Conservation (phyloP, 2,888 invertebrate genomes). For the Exephanes ischioxanthus region DNA sequence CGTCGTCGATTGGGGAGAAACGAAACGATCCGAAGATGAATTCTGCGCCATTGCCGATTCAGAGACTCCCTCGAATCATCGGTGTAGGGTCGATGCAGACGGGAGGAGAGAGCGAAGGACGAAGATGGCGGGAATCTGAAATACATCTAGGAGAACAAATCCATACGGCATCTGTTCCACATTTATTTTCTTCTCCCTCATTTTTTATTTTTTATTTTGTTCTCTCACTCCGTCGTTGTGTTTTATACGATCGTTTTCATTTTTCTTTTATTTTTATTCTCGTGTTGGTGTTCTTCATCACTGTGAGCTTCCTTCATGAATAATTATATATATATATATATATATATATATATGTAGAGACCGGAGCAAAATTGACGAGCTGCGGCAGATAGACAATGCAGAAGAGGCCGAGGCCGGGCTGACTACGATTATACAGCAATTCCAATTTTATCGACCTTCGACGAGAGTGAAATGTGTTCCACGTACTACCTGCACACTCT, state of each 20-base stretch:
- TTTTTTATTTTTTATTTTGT: neutral
- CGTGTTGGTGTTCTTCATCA: neutral
- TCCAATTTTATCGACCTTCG: constrained; percentile 37
- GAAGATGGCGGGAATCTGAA: constrained; percentile 32
- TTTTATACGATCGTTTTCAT: neutral
- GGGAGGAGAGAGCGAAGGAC: neutral
- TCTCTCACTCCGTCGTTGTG: neutral
- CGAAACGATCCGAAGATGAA: neutral
- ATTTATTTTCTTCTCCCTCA: neutral
- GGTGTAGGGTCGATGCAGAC: neutral
- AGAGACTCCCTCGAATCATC: neutral
- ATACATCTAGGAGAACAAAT: constrained; percentile 58
- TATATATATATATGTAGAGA: neutral
- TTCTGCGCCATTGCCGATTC: neutral
- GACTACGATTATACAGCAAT: constrained; percentile 46
- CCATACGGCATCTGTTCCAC: neutral
- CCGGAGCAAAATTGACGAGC: constrained; percentile 18
- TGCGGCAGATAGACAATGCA: constrained; percentile 2
- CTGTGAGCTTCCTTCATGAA: neutral
- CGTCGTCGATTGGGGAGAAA: constrained; percentile 6
- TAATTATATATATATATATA: neutral
- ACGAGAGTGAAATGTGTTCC: constrained; percentile 5
- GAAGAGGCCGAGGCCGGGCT: constrained; percentile 16
- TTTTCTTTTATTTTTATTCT: neutral
- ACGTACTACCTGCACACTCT: neutral